phyloP scores from a whole-genome alignment of 2,797 vertebrate species.

The Synaphobranchus kaupii region DNA sequence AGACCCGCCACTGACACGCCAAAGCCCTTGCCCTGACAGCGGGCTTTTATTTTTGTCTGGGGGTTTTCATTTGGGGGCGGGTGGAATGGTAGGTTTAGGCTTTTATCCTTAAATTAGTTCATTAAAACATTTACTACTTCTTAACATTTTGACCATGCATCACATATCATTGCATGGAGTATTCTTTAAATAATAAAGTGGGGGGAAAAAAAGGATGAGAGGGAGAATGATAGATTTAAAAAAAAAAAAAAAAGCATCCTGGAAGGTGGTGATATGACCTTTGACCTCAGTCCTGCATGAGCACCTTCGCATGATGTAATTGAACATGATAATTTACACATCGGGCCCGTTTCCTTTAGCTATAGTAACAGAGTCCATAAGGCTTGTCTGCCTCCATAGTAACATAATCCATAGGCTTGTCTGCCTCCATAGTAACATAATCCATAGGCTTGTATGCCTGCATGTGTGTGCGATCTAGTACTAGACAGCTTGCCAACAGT shows the following conservation, averaged over 20 bases:
- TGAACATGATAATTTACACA: constrained; percentile 56
- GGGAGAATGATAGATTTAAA: constrained; percentile 52
- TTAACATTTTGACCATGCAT: constrained; percentile 73
- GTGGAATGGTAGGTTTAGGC: constrained; percentile 3
- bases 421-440: constrained; percentile 50
- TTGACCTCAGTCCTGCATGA: constrained; percentile 79
- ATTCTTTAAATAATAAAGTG: background rate
- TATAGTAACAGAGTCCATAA: constrained; percentile 59
- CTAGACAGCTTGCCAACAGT: background rate
- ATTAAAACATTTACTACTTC: constrained; percentile 74
- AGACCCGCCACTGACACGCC: constrained; percentile 50
- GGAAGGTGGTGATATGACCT: constrained; percentile 65
- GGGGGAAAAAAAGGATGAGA: background rate
- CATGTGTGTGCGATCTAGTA: background rate
- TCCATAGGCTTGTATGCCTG: constrained; percentile 48
- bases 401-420: constrained; percentile 56
- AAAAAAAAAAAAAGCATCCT: constrained; percentile 35
- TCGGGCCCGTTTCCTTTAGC: constrained; percentile 57
- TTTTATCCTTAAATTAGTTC: constrained; percentile 63
- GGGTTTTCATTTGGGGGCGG: constrained; percentile 1
- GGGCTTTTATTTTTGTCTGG: constrained; percentile 4
- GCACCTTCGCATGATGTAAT: constrained; percentile 79
- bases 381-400: constrained; percentile 39
- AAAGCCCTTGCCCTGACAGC: background rate
- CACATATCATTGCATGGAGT: constrained; percentile 86